phyloP scores from a whole-genome alignment of 2,113 vertebrate species.

The Crocuta crocuta region DNA sequence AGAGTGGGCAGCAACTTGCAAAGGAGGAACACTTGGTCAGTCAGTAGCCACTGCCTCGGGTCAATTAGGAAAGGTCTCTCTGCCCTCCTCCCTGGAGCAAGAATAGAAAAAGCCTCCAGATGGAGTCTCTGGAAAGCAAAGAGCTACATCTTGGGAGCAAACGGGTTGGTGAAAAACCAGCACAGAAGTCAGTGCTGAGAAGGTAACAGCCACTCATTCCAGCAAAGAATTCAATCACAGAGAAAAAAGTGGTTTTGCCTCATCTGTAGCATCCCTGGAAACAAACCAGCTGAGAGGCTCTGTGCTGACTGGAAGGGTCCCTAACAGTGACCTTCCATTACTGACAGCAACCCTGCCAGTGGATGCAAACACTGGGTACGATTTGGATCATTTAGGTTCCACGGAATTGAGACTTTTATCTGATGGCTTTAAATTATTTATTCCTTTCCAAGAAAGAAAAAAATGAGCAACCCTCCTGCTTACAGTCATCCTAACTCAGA shows the following conservation, averaged over 20 bases:
- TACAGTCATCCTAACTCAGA: not conserved
- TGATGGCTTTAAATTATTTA: conserved; percentile 39
- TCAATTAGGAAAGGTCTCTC: not conserved
- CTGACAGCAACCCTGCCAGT: not conserved
- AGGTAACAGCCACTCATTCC: not conserved
- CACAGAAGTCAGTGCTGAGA: not conserved
- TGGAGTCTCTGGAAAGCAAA: not conserved
- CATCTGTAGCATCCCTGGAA: not conserved
- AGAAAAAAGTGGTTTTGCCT: not conserved
- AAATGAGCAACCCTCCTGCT: not conserved
- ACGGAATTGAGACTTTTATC: not conserved
- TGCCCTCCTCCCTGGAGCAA: not conserved
- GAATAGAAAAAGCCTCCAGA: not conserved
- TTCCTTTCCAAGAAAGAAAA: not conserved
- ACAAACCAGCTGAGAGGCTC: not conserved
- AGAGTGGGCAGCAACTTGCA: not conserved
- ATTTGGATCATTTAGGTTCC: not conserved
- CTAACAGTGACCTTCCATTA: rapidly evolving
- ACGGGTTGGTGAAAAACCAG: not conserved
- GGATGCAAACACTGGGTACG: not conserved
- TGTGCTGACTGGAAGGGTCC: not conserved
- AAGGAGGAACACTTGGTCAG: not conserved
- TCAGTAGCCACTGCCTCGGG: not conserved
- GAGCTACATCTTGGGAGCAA: not conserved
- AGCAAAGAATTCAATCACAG: not conserved